These are phyloP conservation scores for Equus przewalskii DNA, from an alignment of 2,113 vertebrate species.

Conservation along the genomic window DNA sequence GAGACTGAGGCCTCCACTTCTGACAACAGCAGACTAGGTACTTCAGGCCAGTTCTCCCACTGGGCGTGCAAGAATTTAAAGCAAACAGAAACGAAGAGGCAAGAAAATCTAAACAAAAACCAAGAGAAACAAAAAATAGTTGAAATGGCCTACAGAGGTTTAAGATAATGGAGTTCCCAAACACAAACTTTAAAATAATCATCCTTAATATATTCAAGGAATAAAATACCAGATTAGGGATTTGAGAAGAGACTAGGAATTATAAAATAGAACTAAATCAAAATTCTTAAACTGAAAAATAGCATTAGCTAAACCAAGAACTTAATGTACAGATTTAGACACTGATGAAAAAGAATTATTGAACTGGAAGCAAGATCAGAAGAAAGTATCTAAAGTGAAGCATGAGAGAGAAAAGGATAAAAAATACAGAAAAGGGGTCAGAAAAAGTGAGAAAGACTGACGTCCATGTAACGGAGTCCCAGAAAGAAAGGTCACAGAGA, in stretches of 20 bases:
- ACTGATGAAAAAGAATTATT: neutral
- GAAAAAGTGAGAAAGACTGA: neutral
- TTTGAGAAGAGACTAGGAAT: neutral
- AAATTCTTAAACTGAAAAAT: neutral
- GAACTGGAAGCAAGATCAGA: slow-evolving; percentile 4
- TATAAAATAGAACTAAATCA: neutral
- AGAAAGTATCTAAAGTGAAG: slow-evolving; percentile 19
- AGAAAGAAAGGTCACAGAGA: neutral
- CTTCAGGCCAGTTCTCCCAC: neutral
- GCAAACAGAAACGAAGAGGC: neutral
- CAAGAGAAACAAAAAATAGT: neutral
- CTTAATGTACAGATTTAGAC: neutral
- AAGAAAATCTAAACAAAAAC: neutral
- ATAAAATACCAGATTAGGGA: neutral
- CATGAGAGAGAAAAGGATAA: neutral
- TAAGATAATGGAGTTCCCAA: neutral
- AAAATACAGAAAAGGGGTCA: neutral
- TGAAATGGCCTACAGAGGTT: neutral
- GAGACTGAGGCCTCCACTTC: neutral
- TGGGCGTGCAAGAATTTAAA: neutral
- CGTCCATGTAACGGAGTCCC: neutral
- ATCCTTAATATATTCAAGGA: neutral
- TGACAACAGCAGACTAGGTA: neutral
- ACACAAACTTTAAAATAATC: neutral
- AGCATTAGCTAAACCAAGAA: neutral